Conservation (phyloP, 2,113 vertebrate species). For the Tenebrosternarchus preto region DNA sequence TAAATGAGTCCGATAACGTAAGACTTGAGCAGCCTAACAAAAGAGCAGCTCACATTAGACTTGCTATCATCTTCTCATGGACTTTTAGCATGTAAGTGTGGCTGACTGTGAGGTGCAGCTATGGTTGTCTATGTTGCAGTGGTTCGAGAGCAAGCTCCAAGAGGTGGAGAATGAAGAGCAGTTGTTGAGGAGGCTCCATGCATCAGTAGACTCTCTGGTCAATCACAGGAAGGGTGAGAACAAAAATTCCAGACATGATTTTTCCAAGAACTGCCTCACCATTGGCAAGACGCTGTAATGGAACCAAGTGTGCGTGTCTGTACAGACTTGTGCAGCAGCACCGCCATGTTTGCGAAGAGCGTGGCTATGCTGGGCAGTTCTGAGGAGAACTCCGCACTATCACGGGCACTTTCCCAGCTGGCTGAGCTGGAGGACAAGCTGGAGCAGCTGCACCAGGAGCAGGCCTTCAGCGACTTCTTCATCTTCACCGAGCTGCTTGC, state of each 20-base stretch:
- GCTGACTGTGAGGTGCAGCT: not conserved
- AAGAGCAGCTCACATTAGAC: no score
- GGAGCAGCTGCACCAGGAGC: conserved; percentile 93
- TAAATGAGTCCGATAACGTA: conserved; percentile 93
- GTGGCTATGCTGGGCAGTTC: conserved; percentile 96
- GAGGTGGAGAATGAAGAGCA: conserved; percentile 94
- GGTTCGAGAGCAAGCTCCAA: conserved; percentile 97
- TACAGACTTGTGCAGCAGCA: conserved; percentile 85
- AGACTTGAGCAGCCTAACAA: conserved; percentile 59
- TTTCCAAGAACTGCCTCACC: not conserved
- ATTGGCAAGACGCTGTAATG: not conserved
- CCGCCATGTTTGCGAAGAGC: conserved; percentile 92
- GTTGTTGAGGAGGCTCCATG: conserved; percentile 88
- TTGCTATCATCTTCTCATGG: not conserved
- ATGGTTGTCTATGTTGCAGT: conserved; percentile 72
- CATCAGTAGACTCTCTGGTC: conserved; percentile 87
- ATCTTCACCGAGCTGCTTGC: conserved; percentile 87
- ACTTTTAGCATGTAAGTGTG: not conserved
- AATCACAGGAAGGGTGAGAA: conserved; percentile 91
- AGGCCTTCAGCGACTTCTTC: conserved; percentile 91
- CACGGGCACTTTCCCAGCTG: conserved; percentile 91
- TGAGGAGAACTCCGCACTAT: conserved; percentile 94
- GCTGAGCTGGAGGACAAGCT: conserved; percentile 97
- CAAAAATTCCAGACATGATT: not conserved
- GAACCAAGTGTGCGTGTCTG: not conserved